Evolutionary conservation across 1,140 invertebrate genomes (phyloP), one percentile per base, ranked within the genome.

Genomic region (Trichonephila clavata): DNA sequence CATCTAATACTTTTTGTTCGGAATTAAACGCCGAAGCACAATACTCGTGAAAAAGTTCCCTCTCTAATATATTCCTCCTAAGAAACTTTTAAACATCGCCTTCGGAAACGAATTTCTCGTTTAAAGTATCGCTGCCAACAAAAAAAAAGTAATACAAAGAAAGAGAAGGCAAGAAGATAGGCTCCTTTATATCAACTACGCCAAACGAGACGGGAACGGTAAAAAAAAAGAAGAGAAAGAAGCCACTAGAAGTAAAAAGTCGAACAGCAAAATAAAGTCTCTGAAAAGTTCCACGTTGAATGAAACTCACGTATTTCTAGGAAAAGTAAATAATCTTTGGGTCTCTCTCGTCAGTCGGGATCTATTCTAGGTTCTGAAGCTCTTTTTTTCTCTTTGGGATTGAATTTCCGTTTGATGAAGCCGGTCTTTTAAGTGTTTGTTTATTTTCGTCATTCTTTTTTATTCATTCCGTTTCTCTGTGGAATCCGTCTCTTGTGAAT

Each of bases 391-490:
- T 32, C 6, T 77, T 27, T 77, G 27, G 71, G 71, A 77, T 77
- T 77, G 71, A 77, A 39, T 77, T 77, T 39, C 71, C 71, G 68
- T 77, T 77, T 77, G 71, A 77, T 77, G 71, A 77, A 77, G 68
- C 14, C 71, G 32, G 32, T 77, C 71, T 39, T 77, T 77, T 77
- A 77, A 77, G 71, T 77, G 27, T 77, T 77, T 32, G 71, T 77
- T 77, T 77, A 77, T 77, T 77, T 39, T 77, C 27, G 5, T 8
- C 20, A 20, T 77, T 4, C 14, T 27, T 24, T 24, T 7, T 24
- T 14, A 3, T 71, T 32, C 24, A 10, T 7, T 39, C n/a, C 27
- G 27, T 4, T 32, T 39, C 27, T 24, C 27, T 27, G 10, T 39
- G 16, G 71, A 16, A 18, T 77, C 32, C 14, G 27, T 32, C 27